phyloP scores from a whole-genome alignment of 2,888 invertebrate species.

The Agrochola lychnidis region DNA sequence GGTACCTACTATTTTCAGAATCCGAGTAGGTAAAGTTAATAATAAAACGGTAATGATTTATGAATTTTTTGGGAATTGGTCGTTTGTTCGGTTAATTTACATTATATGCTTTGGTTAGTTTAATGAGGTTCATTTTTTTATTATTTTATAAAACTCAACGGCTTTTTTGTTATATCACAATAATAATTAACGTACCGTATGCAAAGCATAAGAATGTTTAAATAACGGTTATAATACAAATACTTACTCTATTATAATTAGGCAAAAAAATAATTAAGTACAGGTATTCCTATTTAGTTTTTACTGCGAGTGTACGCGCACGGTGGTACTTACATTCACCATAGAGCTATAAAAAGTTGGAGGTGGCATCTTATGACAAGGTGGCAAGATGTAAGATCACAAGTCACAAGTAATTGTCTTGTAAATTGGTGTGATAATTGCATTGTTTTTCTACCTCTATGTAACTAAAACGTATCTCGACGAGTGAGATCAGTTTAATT shows the following conservation, averaged over 20 bases:
- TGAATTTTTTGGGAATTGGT: background rate
- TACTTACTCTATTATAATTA: slow-evolving; percentile 14
- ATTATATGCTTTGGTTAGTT: slow-evolving; percentile 6
- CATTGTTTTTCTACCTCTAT: slow-evolving; percentile 6
- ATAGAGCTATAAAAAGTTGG: slow-evolving; percentile 28
- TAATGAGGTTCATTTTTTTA: no score
- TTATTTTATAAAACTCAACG: background rate
- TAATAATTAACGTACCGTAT: background rate
- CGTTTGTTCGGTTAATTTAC: slow-evolving; percentile 4
- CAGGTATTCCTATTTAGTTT: slow-evolving; percentile 33
- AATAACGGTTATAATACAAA: slow-evolving; percentile 21
- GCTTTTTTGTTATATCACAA: background rate
- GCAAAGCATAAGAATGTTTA: slow-evolving; percentile 19
- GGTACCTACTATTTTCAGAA: slow-evolving; percentile 19
- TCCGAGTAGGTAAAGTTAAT: background rate
- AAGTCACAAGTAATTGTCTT: slow-evolving; percentile 1
- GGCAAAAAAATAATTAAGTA: slow-evolving; percentile 17
- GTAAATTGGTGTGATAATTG: background rate
- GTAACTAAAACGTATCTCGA: slow-evolving; percentile 4
- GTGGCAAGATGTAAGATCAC: background rate
- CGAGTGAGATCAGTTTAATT: slow-evolving; percentile 27
- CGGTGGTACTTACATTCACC: background rate
- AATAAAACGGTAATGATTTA: slow-evolving; percentile 5
- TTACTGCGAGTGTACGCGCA: slow-evolving; percentile 24
- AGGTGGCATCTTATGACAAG: slow-evolving; percentile 6